phyloP scores from a whole-genome alignment of 1,140 invertebrate genomes.

The Nomia melanderi region DNA sequence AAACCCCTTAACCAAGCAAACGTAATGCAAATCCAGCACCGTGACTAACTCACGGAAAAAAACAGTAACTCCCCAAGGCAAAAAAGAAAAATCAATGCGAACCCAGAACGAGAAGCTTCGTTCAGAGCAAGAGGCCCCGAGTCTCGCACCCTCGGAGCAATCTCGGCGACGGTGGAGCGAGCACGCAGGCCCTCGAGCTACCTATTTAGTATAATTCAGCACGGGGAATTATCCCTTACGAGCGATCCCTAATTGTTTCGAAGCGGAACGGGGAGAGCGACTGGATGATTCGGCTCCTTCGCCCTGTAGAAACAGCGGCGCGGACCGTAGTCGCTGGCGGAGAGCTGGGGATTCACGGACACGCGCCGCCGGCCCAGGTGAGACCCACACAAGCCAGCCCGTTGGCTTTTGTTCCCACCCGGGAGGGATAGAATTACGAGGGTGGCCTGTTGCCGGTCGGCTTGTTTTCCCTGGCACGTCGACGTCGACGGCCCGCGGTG shows the following conservation, averaged over 20 bases:
- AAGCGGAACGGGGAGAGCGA: background rate
- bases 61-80: no score
- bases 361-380: background rate
- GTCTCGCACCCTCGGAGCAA: no score
- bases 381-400: background rate
- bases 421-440: constrained; percentile 26
- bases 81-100: no score
- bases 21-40: no score
- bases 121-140: no score
- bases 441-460: constrained; percentile 22
- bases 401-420: constrained; percentile 15
- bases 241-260: background rate
- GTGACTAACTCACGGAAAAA: no score
- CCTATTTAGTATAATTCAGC: background rate
- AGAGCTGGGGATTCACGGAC: background rate
- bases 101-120: no score
- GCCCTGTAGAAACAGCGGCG: background rate
- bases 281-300: background rate
- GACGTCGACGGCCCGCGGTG: background rate
- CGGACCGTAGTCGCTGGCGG: background rate
- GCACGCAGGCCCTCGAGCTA: background rate
- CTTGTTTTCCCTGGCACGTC: constrained; percentile 4
- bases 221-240: background rate
- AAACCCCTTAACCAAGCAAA: no score
- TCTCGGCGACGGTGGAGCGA: background rate